phyloP scores from a whole-genome alignment of 2,113 vertebrate species.

The Megaceryle torquata region DNA sequence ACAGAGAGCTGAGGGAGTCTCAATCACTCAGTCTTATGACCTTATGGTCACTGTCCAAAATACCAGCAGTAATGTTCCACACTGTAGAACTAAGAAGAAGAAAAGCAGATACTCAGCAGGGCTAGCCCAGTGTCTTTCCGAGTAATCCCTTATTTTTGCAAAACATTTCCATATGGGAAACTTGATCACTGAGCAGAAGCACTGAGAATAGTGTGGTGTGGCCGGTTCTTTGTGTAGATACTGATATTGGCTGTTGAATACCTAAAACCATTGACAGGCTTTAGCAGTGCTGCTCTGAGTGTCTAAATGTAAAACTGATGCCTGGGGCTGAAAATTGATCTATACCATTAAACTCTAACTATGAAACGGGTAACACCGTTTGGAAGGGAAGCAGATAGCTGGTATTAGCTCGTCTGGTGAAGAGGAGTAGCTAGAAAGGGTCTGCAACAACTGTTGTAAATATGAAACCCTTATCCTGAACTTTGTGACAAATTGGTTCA shows the following conservation, averaged over 20 bases:
- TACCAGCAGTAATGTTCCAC: not conserved
- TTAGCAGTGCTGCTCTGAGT: not conserved
- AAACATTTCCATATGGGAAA: constrained; percentile 56
- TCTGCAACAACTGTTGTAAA: not conserved
- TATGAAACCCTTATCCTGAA: not conserved
- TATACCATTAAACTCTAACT: not conserved
- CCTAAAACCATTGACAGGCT: not conserved
- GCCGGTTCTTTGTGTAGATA: not conserved
- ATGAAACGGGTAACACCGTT: not conserved
- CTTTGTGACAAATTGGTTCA: not conserved
- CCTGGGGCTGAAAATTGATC: constrained; percentile 24
- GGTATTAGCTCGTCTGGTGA: not conserved
- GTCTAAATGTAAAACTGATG: constrained; percentile 7
- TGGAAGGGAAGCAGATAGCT: not conserved
- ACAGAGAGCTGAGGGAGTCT: constrained; percentile 27
- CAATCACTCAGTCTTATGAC: constrained; percentile 11
- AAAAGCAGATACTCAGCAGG: constrained; percentile 65
- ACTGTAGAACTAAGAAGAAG: constrained; percentile 22
- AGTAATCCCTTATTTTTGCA: constrained; percentile 54
- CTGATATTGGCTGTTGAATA: not conserved
- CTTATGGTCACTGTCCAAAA: constrained; percentile 60
- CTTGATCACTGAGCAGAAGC: constrained; percentile 7
- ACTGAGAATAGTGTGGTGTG: not conserved
- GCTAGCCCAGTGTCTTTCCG: constrained; percentile 47
- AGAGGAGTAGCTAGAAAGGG: not conserved